Evolutionary conservation across 1,140 invertebrate species (phyloP).

Genomic region (Leptinotarsa lineolata): DNA sequence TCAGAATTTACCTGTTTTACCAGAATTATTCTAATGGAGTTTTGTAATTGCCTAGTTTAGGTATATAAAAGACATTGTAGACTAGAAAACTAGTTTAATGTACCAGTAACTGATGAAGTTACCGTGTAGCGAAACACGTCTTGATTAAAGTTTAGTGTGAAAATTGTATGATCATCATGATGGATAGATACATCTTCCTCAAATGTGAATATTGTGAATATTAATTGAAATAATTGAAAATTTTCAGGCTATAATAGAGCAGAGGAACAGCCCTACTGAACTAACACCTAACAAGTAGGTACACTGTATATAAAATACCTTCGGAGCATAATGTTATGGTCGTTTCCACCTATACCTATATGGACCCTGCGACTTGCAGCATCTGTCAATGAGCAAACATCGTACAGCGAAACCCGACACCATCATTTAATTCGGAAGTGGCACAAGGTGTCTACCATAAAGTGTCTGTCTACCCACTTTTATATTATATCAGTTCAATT

Average conservation of each 20-base stretch:
- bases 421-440: constrained; percentile 43
- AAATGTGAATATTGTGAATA: no score
- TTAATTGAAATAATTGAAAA: not conserved
- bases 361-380: constrained; percentile 25
- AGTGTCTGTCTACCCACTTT: constrained; percentile 30
- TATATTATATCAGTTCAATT: not conserved
- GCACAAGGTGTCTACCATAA: constrained; percentile 47
- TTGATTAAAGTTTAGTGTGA: no score
- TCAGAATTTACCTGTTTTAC: no score
- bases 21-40: no score
- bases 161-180: no score
- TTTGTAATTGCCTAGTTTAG: no score
- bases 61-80: no score
- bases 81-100: no score
- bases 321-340: constrained; percentile 11
- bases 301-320: not conserved
- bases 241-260: not conserved
- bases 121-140: no score
- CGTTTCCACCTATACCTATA: not conserved
- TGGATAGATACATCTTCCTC: no score
- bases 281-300: constrained; percentile 8
- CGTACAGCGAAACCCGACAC: constrained; percentile 45
- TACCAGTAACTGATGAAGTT: no score
- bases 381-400: constrained; percentile 48
- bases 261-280: not conserved